Percentiles rank a stretch among this genome's conserved stretches.
Evolutionary conservation across 2,888 invertebrate genomes (phyloP).

Genomic region (Xanthia togata): DNA sequence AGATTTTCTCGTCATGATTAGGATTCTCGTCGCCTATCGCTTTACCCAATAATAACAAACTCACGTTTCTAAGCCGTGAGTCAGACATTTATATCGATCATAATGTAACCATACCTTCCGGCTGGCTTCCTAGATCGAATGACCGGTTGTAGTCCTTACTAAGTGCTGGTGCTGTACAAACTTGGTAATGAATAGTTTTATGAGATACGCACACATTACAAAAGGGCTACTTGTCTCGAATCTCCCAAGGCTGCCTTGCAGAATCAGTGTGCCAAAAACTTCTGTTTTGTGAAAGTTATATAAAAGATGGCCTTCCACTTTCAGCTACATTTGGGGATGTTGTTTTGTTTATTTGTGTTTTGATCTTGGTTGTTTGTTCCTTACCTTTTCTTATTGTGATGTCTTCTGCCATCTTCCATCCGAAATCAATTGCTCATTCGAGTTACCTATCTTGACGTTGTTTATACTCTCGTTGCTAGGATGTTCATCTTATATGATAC

Average conservation of each 20-base stretch:
- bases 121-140: conserved; percentile 67
- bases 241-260: background rate
- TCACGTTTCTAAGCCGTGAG: conserved; percentile 53
- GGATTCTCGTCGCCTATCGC: conserved; percentile 31
- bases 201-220: conserved; percentile 4
- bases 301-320: conserved; percentile 2
- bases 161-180: conserved; percentile 39
- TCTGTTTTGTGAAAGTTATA: conserved; percentile 11
- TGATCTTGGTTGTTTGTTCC: background rate
- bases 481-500: conserved; percentile 9
- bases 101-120: conserved; percentile 58
- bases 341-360: no score
- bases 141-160: conserved; percentile 59
- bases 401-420: background rate
- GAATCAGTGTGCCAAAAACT: background rate
- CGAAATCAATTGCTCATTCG: background rate
- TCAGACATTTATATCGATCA: conserved; percentile 61
- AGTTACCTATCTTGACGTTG: background rate
- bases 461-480: background rate
- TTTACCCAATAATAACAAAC: conserved; percentile 47
- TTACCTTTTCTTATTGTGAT: background rate
- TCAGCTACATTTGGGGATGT: background rate
- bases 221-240: background rate
- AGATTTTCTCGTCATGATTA: conserved; percentile 37
- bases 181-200: conserved; percentile 37